These are phyloP conservation scores for Brachymystax lenok DNA, from an alignment of 2,797 vertebrate species.

Conservation along the genomic window DNA sequence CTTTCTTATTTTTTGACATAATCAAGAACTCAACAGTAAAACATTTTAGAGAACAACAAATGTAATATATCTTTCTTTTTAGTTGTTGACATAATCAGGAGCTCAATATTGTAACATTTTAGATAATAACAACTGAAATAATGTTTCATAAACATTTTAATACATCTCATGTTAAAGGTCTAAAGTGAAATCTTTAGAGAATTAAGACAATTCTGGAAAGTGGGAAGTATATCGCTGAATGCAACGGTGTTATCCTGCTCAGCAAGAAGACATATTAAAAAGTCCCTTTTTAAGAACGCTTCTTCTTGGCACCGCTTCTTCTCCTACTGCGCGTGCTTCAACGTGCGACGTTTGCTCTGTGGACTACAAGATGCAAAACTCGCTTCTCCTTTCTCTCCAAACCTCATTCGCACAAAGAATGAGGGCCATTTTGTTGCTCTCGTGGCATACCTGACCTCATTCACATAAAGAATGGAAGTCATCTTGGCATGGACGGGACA, in stretches of 20 bases:
- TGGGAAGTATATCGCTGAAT: slow-evolving; percentile 39
- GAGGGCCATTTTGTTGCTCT: slow-evolving; percentile 77
- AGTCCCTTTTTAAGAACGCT: slow-evolving; percentile 66
- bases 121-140: not conserved
- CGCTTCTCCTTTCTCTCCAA: slow-evolving; percentile 80
- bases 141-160: slow-evolving; percentile 19
- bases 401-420: slow-evolving; percentile 84
- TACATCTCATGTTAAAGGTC: not conserved
- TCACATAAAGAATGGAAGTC: slow-evolving; percentile 79
- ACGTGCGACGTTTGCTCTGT: slow-evolving; percentile 63
- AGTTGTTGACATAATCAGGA: slow-evolving; percentile 1
- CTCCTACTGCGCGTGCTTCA: slow-evolving; percentile 75
- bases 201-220: slow-evolving; percentile 10
- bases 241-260: slow-evolving; percentile 64
- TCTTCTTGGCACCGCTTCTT: slow-evolving; percentile 78
- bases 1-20: not conserved
- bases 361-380: slow-evolving; percentile 55
- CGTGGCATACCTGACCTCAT: slow-evolving; percentile 73
- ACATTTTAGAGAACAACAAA: no score
- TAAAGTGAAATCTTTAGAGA: slow-evolving; percentile 50
- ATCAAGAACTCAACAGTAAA: no score
- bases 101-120: not conserved
- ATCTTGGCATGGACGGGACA: slow-evolving; percentile 77
- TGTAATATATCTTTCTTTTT: not conserved
- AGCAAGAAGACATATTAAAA: slow-evolving; percentile 66